Percentiles rank a stretch among this genome's conserved stretches.
phyloP scores from a whole-genome alignment of 2,888 invertebrate genomes.

The Fragum whitleyi region DNA sequence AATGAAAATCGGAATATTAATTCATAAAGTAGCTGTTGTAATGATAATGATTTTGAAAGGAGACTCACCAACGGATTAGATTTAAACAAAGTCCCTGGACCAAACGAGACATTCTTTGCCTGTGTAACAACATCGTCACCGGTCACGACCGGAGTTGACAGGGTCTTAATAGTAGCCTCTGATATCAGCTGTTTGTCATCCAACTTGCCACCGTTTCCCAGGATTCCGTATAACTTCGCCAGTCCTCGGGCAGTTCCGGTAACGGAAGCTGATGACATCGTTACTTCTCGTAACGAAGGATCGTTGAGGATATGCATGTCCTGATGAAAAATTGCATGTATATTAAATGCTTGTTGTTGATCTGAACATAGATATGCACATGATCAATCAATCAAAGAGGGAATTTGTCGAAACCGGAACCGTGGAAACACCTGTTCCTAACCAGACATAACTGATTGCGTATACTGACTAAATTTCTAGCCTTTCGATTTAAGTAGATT shows the following conservation, averaged over 20 bases:
- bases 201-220: slow-evolving; percentile 76
- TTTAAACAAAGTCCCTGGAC: slow-evolving; percentile 48
- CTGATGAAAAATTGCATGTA: slow-evolving; percentile 9
- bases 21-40: too few species aligned
- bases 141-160: slow-evolving; percentile 35
- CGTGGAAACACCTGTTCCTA: too few species aligned
- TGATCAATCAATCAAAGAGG: too few species aligned
- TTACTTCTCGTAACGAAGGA: slow-evolving; percentile 74
- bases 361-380: too few species aligned
- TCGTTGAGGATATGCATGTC: slow-evolving; percentile 69
- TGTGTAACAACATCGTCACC: slow-evolving; percentile 49
- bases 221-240: slow-evolving; percentile 80
- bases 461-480: too few species aligned
- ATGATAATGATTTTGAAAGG: too few species aligned
- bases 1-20: too few species aligned
- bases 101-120: slow-evolving; percentile 34
- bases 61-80: slow-evolving; percentile 41
- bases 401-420: too few species aligned
- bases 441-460: too few species aligned
- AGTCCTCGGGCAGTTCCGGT: slow-evolving; percentile 79
- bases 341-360: too few species aligned
- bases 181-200: slow-evolving; percentile 64
- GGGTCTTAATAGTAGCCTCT: slow-evolving; percentile 14
- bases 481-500: too few species aligned
- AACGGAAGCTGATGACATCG: slow-evolving; percentile 78